Evolutionary conservation across 2,797 vertebrate species (phyloP).

Genomic region (Taeniopygia guttata): DNA sequence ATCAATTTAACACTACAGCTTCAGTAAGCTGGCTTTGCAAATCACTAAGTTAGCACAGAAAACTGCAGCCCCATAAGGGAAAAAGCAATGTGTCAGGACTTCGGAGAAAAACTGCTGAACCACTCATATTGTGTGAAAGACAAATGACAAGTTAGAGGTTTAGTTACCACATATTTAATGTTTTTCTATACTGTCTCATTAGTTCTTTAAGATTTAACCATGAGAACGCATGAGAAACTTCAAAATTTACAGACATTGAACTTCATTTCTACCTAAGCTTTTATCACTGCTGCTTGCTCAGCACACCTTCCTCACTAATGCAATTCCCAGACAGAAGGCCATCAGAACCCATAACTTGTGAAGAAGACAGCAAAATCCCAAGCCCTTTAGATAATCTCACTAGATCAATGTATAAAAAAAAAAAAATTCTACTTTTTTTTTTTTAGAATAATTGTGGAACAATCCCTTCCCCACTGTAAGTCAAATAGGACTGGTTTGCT

Average conservation of each 20-base stretch:
- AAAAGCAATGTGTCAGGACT: neutral
- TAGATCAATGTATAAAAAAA: neutral
- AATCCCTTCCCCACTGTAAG: neutral
- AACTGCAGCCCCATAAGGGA: neutral
- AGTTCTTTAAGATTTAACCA: neutral
- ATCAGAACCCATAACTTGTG: neutral
- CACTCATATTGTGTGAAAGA: neutral
- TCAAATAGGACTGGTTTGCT: neutral
- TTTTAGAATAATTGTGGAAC: neutral
- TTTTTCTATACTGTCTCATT: neutral
- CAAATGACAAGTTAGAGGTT: neutral
- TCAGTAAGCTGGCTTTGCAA: constrained; percentile 4
- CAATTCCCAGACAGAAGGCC: neutral
- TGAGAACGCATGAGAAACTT: neutral
- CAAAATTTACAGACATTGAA: neutral
- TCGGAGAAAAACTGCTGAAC: constrained; percentile 29
- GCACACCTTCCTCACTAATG: neutral
- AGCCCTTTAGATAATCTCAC: neutral
- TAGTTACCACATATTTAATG: neutral
- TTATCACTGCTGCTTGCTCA: neutral
- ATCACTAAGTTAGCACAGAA: constrained; percentile 8
- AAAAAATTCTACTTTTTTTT: neutral
- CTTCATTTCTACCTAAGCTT: neutral
- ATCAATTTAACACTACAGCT: constrained; percentile 32
- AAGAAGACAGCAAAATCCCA: neutral